Evolutionary conservation across 2,888 invertebrate species (phyloP).

Genomic region (Hirudinaria manillensis): DNA sequence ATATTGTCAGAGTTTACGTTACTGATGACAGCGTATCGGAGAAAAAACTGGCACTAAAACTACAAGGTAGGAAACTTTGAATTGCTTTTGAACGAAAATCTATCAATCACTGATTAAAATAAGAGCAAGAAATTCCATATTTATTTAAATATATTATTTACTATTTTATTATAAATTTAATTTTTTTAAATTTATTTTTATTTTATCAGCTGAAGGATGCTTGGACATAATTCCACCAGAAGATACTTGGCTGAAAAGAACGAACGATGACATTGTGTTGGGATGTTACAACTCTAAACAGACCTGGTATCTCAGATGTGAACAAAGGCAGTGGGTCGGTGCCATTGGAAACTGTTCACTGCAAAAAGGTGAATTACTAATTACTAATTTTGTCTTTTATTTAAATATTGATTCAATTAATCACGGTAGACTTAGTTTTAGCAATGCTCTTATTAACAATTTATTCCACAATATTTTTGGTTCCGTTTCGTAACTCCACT

Average conservation of each 20-base stretch:
- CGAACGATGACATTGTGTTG: conserved; percentile 30
- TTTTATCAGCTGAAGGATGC: conserved; percentile 15
- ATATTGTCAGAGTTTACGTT: not conserved
- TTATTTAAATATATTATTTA: not conserved
- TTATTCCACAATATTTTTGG: too few species aligned
- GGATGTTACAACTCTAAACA: conserved; percentile 32
- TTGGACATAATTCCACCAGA: conserved; percentile 25
- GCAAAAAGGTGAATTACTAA: not conserved
- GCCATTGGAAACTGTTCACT: conserved; percentile 33
- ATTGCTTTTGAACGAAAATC: too few species aligned
- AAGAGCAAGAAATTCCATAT: not conserved
- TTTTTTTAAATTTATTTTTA: not conserved
- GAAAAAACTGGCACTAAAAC: not conserved
- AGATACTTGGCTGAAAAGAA: conserved; percentile 27
- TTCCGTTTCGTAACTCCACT: not conserved
- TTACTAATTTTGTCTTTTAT: too few species aligned
- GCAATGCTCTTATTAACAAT: too few species aligned
- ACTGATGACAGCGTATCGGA: not conserved
- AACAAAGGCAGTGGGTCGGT: conserved; percentile 34
- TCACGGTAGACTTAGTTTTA: not conserved
- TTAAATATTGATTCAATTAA: too few species aligned
- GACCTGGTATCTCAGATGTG: conserved; percentile 34
- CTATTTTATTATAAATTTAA: not conserved
- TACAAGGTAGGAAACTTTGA: not conserved
- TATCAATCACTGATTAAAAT: not conserved